Evolutionary conservation across 2,888 invertebrate genomes (phyloP).

Genomic region (Parnassius mnemosyne): DNA sequence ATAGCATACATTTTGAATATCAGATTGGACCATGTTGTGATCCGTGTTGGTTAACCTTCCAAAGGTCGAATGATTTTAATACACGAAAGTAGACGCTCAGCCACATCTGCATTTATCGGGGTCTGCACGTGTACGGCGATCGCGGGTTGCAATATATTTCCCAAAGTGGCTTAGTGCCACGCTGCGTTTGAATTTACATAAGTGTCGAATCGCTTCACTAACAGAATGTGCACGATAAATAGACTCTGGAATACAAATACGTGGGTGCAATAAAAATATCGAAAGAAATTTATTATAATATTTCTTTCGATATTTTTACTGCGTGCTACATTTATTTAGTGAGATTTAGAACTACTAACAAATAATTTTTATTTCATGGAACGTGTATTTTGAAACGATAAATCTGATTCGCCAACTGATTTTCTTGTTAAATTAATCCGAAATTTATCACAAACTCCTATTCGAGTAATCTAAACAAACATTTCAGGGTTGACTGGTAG

Average conservation of each 20-base stretch:
- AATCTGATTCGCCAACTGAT: no score
- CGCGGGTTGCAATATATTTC: conserved; percentile 12
- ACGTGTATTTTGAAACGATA: no score
- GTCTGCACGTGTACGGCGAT: background rate
- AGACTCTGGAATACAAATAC: conserved; percentile 5
- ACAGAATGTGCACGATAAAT: conserved; percentile 18
- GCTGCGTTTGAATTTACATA: conserved; percentile 20
- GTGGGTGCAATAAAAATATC: background rate
- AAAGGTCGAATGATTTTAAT: conserved; percentile 51
- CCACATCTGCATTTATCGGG: conserved; percentile 30
- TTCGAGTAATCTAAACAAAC: no score
- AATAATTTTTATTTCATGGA: no score
- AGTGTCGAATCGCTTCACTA: conserved; percentile 21
- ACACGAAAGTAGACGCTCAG: conserved; percentile 31
- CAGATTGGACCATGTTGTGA: conserved; percentile 16
- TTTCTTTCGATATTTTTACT: conserved; percentile 4
- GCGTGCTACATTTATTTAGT: background rate
- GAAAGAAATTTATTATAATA: background rate
- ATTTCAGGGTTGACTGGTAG: no score
- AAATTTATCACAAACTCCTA: no score
- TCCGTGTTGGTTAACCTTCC: conserved; percentile 21
- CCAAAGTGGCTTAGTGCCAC: conserved; percentile 18
- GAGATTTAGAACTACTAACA: no score
- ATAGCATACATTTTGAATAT: background rate
- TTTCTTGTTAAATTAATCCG: no score